Evolutionary conservation across 2,113 vertebrate species (phyloP), one percentile per base, ranked within the genome.

Genomic region (Corythornis madagascariensis): DNA sequence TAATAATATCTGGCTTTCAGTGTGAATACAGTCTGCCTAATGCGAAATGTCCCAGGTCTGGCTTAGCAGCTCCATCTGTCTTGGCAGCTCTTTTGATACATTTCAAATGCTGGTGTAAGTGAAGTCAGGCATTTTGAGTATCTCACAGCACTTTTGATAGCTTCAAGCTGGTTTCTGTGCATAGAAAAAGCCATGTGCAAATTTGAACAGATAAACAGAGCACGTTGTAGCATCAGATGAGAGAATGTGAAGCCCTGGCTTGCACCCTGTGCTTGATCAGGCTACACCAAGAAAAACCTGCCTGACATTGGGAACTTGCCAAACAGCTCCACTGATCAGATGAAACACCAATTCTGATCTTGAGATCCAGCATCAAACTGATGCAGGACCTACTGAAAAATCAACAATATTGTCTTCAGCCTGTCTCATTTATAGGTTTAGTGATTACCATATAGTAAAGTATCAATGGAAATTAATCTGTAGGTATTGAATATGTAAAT

Each of bases 21-120:
- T 5, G 4, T 0, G 1, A 73, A 18, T 22, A 74, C 0, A 1
- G n/a, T 84, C 84, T 66, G 52, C 26, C 10, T 57, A 22, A 70
- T 22, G 29, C 28, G n/a, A 38, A 53, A 16, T 14, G 10, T 35
- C 43, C 16, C 29, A 50, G 28, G 28, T 47, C 83, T 57, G 59
- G 40, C 10, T 78, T 28, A 33, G 10, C 31, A 33, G 42, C 69
- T 73, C 42, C 43, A 15, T 52, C 74, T 75, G 43, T 26, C 65
- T 21, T 38, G 1, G 33, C 38, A 20, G 17, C 31, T 81, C 47
- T 66, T 52, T 74, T 20, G 35, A 70, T 29, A 22, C 13, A 70
- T 83, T 92, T 63, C 56, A 64, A 50, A 67, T 22, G 31, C 8
- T 47, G 59, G 10, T 5, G 59, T 42, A 59, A 82, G 47, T 20